phyloP scores from a whole-genome alignment of 2,113 vertebrate genomes.

The Ciconia boyciana region DNA sequence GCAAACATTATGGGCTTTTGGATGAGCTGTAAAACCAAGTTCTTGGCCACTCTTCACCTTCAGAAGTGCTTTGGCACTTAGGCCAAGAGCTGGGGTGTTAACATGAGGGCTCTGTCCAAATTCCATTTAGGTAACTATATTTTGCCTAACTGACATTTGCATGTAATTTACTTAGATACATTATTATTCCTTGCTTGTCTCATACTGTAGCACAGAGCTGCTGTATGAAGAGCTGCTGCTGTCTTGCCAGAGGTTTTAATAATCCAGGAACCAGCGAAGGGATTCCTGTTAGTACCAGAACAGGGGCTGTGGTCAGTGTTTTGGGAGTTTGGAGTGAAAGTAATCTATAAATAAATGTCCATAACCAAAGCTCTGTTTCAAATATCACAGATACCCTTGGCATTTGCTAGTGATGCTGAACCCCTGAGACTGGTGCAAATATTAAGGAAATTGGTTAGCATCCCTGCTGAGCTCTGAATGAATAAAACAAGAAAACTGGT shows the following conservation, averaged over 20 bases:
- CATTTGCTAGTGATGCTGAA: background rate
- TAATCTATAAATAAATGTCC: background rate
- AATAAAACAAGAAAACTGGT: background rate
- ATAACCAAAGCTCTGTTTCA: background rate
- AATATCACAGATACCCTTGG: background rate
- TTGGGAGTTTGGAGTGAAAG: background rate
- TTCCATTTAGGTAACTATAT: background rate
- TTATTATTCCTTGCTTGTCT: slow-evolving; percentile 8
- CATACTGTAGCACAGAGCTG: background rate
- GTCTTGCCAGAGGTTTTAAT: background rate
- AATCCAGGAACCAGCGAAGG: background rate
- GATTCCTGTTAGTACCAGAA: background rate
- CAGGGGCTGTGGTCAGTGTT: background rate
- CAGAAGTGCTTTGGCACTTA: background rate
- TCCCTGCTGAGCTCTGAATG: background rate
- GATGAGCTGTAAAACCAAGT: slow-evolving; percentile 10
- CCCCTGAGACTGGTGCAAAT: background rate
- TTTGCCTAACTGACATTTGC: slow-evolving; percentile 3
- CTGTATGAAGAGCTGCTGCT: background rate
- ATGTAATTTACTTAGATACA: background rate
- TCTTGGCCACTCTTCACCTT: background rate
- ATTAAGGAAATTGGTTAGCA: background rate
- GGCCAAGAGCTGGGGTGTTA: background rate
- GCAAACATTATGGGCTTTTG: background rate
- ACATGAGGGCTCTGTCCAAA: background rate